Conservation (phyloP, 2,888 invertebrate genomes). For the Chouioia cunea region DNA sequence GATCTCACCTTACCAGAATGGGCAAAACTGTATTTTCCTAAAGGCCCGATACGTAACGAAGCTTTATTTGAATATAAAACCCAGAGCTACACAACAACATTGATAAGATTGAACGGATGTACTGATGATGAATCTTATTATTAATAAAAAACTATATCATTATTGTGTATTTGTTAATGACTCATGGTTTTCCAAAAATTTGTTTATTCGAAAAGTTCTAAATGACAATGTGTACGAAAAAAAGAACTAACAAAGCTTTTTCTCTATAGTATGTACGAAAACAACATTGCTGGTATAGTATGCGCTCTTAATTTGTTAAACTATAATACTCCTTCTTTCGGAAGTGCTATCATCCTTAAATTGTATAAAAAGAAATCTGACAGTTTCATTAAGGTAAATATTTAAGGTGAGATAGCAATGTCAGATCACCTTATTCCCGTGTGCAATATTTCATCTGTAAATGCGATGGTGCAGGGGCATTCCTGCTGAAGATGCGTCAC, state of each 20-base stretch:
- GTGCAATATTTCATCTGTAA: background rate
- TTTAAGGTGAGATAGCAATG: too few relatives aligned
- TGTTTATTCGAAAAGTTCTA: background rate
- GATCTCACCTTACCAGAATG: slow-evolving; percentile 23
- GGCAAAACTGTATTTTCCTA: slow-evolving; percentile 25
- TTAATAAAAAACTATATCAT: background rate
- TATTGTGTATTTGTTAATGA: background rate
- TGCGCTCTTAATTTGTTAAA: background rate
- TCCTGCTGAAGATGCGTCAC: background rate
- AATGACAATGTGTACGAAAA: slow-evolving; percentile 3
- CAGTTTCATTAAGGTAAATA: background rate
- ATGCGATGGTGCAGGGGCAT: slow-evolving; percentile 18
- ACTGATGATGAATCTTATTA: background rate
- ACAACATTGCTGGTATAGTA: slow-evolving; percentile 2
- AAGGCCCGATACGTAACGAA: background rate
- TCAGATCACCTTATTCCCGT: too few relatives aligned
- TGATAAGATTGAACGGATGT: slow-evolving; percentile 35
- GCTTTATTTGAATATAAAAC: slow-evolving; percentile 8
- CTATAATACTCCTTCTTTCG: background rate
- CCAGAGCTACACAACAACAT: background rate
- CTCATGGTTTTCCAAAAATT: background rate
- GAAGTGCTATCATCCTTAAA: background rate
- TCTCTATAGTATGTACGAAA: background rate
- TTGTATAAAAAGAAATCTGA: background rate
- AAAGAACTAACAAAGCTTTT: background rate